A percentile compares a stretch with the other conserved stretches of the same genome.
Evolutionary conservation across 2,113 vertebrate species (phyloP).

Genomic region (Pantherophis guttatus): DNA sequence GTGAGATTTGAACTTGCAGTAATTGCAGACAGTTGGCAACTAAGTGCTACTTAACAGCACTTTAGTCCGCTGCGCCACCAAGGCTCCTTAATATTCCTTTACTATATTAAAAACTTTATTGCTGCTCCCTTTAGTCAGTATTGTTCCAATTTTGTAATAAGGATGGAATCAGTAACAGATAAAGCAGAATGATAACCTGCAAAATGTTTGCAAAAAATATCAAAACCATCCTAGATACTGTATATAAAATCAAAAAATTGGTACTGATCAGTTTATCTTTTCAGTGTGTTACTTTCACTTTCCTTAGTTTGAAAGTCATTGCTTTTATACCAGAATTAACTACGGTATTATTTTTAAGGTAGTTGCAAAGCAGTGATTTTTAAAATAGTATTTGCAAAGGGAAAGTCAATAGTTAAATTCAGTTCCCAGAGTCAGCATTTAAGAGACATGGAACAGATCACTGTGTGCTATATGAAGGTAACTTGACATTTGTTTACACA

Average conservation of each 20-base stretch:
- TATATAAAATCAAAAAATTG: conserved; percentile 20
- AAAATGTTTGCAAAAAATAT: conserved; percentile 29
- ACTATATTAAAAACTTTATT: background rate
- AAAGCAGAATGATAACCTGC: conserved; percentile 29
- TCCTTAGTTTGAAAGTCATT: conserved; percentile 30
- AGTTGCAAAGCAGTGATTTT: conserved; percentile 25
- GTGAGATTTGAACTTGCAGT: too few species aligned
- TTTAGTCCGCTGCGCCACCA: too few species aligned
- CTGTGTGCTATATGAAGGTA: conserved; percentile 52
- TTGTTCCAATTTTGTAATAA: background rate
- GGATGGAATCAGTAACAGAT: background rate
- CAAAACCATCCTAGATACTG: conserved; percentile 33
- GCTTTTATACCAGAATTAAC: background rate
- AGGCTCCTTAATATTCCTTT: background rate
- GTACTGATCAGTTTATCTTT: conserved; percentile 52
- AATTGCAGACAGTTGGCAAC: too few species aligned
- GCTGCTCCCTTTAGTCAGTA: background rate
- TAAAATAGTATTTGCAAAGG: conserved; percentile 48
- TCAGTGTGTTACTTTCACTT: conserved; percentile 25
- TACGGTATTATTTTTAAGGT: background rate
- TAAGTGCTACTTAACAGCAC: too few species aligned
- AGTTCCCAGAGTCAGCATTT: conserved; percentile 49
- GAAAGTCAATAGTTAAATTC: conserved; percentile 36
- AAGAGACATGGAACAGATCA: conserved; percentile 54
- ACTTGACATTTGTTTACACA: conserved; percentile 3